phyloP scores from a whole-genome alignment of 2,888 invertebrate genomes.

The Agonopterix heracliana region DNA sequence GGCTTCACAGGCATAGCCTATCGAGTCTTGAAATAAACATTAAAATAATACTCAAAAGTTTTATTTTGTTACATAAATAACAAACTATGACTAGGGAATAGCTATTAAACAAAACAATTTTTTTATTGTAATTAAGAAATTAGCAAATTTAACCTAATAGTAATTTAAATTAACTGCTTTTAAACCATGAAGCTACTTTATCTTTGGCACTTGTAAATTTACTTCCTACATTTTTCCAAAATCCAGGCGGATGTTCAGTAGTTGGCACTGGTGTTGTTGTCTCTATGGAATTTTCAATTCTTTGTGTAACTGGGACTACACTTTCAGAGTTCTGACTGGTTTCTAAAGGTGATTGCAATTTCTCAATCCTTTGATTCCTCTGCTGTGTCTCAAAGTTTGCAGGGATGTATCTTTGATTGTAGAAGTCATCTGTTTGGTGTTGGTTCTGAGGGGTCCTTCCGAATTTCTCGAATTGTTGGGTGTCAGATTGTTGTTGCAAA shows the following conservation, averaged over 20 bases:
- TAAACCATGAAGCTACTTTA: constrained; percentile 72
- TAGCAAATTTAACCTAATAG: background rate
- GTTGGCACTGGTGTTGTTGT: constrained; percentile 26
- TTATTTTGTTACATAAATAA: background rate
- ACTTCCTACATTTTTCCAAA: constrained; percentile 74
- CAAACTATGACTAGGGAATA: constrained; percentile 24
- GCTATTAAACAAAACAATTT: background rate
- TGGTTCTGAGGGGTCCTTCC: background rate
- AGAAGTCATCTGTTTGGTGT: constrained; percentile 2
- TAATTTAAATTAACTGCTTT: constrained; percentile 14
- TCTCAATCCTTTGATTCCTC: constrained; percentile 4
- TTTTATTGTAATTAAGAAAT: too few relatives aligned
- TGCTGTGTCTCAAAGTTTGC: constrained; percentile 3
- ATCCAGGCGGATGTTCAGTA: constrained; percentile 57
- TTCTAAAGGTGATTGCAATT: background rate
- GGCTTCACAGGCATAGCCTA: too few relatives aligned
- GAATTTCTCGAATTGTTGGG: constrained; percentile 18
- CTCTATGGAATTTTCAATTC: constrained; percentile 4
- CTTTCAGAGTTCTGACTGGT: too few relatives aligned
- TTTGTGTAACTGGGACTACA: background rate
- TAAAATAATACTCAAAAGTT: too few relatives aligned
- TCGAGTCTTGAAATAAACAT: too few relatives aligned
- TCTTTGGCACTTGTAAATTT: constrained; percentile 70
- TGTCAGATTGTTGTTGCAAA: constrained; percentile 6
- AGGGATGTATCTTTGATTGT: constrained; percentile 1